Conservation (phyloP, 2,113 vertebrate species). For the Himantopus leucocephalus region DNA sequence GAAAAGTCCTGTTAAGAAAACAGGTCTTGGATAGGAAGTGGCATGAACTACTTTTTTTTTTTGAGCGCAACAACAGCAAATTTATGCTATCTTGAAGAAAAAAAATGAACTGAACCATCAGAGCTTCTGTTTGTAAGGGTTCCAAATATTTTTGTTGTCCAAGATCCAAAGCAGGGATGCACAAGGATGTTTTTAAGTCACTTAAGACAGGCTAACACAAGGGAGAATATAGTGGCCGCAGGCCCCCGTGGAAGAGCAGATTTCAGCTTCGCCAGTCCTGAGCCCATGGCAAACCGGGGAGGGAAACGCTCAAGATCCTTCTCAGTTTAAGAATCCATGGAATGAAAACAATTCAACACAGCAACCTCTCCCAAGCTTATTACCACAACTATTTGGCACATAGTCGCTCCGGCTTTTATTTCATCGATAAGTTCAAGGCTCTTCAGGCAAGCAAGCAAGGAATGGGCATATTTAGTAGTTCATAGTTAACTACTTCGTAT, state of each 20-base stretch:
- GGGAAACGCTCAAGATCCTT: neutral
- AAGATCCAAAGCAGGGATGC: neutral
- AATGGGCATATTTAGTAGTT: neutral
- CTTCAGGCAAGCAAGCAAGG: neutral
- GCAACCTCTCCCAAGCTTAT: neutral
- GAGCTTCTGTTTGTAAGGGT: neutral
- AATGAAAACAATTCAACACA: slow-evolving; percentile 29
- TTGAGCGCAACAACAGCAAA: neutral
- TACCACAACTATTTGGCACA: neutral
- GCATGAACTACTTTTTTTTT: neutral
- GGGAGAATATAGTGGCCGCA: neutral
- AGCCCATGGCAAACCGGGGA: neutral
- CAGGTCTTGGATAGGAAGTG: neutral
- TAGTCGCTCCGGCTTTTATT: neutral
- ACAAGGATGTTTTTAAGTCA: neutral
- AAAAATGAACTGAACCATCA: neutral
- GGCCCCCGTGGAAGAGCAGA: neutral
- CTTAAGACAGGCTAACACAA: neutral
- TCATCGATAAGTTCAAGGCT: neutral
- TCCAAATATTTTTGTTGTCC: neutral
- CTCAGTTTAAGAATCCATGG: neutral
- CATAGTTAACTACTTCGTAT: neutral
- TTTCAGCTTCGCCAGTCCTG: neutral
- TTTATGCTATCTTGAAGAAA: neutral
- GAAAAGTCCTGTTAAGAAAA: neutral